Evolutionary conservation across 2,797 vertebrate species (phyloP).

Genomic region (Sibirionetta formosa): DNA sequence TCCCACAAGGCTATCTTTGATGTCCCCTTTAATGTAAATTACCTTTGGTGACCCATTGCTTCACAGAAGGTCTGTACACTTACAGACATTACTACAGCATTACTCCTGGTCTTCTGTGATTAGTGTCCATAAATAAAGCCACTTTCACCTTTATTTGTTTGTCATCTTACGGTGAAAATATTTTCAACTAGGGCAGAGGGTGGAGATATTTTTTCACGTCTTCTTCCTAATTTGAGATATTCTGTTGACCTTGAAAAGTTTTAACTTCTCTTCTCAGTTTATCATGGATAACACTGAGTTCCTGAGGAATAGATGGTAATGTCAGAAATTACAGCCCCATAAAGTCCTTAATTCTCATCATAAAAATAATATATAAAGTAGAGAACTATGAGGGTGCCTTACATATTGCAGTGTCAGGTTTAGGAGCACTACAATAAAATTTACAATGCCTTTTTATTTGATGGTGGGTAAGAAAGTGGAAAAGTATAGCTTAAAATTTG

Average conservation of each 20-base stretch:
- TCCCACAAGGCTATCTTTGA: background rate
- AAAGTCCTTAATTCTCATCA: slow-evolving; percentile 82
- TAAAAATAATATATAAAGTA: slow-evolving; percentile 88
- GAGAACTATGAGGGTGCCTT: slow-evolving; percentile 80
- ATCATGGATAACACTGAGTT: slow-evolving; percentile 67
- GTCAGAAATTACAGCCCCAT: slow-evolving; percentile 84
- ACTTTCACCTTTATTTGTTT: background rate
- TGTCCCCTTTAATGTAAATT: background rate
- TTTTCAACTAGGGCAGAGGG: background rate
- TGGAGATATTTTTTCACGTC: rapidly evolving
- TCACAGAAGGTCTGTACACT: background rate
- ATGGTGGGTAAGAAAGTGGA: slow-evolving; percentile 64
- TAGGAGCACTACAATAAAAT: slow-evolving; percentile 81
- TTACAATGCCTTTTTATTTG: slow-evolving; percentile 82
- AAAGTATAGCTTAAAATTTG: slow-evolving; percentile 75
- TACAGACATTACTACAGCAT: too few relatives aligned
- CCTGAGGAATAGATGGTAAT: slow-evolving; percentile 76
- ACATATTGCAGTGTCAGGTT: slow-evolving; percentile 81
- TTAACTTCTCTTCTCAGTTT: slow-evolving; percentile 50
- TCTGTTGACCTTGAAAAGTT: slow-evolving; percentile 80
- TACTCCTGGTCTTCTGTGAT: background rate
- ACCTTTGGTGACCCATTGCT: rapidly evolving
- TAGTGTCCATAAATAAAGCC: background rate
- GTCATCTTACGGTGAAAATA: background rate
- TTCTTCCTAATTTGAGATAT: slow-evolving; percentile 11